Evolutionary conservation across 92 coral and sea anemone genomes (phyloP), one percentile per base, ranked within the genome.

Genomic region (Chrysogorgia sp.): DNA sequence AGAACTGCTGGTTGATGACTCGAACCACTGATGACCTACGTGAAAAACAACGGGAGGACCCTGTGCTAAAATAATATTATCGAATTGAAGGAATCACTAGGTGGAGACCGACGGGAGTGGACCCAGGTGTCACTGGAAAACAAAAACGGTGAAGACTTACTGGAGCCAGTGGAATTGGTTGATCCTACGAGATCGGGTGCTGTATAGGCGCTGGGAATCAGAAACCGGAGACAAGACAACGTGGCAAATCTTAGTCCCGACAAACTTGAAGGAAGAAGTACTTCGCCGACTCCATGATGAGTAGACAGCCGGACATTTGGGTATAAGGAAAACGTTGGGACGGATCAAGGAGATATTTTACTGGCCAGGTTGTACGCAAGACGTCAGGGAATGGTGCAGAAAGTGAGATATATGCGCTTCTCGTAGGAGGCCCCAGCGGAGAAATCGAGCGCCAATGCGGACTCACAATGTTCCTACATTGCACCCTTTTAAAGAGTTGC

Each of bases 401-500:
- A 1, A 40, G 19, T 83, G 86, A 24, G 35, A 20, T 6, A 23
- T 14, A 40, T 61, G 86, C 40, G 34, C 66, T 13, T n/a, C n/a
- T n/a, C 63, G 43, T 5, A 37, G 12, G 43, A 37, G 43, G 12
- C 43, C 43, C 12, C 43, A 37, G 43, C 43, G 43, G 12, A 37
- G 12, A 37, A 5, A 4, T 12, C 43, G 43, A 5, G 43, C 43
- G 5, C 43, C 76, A 10, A 30, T 82, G 82, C 34, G 45, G 34
- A 40, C 41, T 9, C 52, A 76, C 60, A 63, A 63, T 9, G 77
- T n/a, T n/a, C n/a, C n/a, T n/a, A 63, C 20, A 77, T 69, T 9
- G 76, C n/a, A 12, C 82, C 87, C 29, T 56, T 75, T 37, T 82
- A 83, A 64, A 52, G 87, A 17, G 59, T 83, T 45, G 82, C 86